These are phyloP conservation scores for Doryteuthis pealeii DNA, from an alignment of 1,140 invertebrate genomes.

Conservation along the genomic window DNA sequence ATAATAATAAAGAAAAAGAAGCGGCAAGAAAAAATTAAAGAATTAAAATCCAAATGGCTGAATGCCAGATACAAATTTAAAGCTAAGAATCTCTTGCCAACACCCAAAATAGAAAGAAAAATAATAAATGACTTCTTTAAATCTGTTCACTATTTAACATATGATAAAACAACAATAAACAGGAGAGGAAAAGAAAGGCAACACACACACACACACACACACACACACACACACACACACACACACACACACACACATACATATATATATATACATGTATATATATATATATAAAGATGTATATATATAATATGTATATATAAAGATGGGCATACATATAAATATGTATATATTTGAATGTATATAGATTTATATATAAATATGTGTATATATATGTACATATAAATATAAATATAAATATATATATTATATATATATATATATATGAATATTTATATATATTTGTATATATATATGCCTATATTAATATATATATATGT, in stretches of 20 bases:
- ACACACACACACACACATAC: constrained; percentile 9
- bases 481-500: constrained; percentile 81
- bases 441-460: no score
- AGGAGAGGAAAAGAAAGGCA: no score
- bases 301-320: background rate
- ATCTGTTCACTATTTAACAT: no score
- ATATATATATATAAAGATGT: background rate
- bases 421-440: background rate
- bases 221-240: background rate
- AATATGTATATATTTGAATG: constrained; percentile 15
- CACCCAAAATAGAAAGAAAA: no score
- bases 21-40: no score
- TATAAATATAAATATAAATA: background rate
- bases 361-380: constrained; percentile 18
- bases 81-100: no score
- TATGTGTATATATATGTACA: background rate
- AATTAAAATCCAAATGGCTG: no score
- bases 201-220: no score
- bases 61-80: no score
- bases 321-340: background rate
- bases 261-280: constrained; percentile 11
- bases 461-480: background rate
- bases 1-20: no score
- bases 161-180: no score
- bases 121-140: no score